Percentiles rank a stretch among this genome's conserved stretches.
phyloP scores from a whole-genome alignment of 2,888 invertebrate genomes.

The Drosophila parthenogenetica region DNA sequence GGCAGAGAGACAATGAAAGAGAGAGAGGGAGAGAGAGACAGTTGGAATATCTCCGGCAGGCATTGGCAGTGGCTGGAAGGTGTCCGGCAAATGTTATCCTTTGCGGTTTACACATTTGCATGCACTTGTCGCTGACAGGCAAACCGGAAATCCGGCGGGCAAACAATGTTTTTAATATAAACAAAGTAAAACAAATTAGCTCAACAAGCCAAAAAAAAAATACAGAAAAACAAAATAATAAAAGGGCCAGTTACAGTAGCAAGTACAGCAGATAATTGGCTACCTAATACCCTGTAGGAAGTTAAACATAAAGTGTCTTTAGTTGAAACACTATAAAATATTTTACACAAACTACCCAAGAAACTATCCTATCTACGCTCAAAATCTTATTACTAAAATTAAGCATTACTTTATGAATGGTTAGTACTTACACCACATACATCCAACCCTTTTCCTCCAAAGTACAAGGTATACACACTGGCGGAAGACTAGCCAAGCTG shows the following conservation, averaged over 20 bases:
- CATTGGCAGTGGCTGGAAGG: conserved; percentile 35
- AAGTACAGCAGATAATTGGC: not conserved
- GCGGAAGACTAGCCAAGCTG: conserved; percentile 28
- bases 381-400: no score
- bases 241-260: not conserved
- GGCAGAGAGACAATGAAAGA: not conserved
- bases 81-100: conserved; percentile 70
- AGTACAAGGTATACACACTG: conserved; percentile 8
- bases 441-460: not conserved
- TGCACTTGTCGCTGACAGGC: conserved; percentile 57
- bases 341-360: no score
- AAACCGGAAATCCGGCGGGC: conserved; percentile 50
- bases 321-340: no score
- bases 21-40: not conserved
- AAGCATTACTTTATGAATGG: no score
- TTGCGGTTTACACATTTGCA: conserved; percentile 75
- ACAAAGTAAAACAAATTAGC: conserved; percentile 80
- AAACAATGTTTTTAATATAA: conserved; percentile 78
- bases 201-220: conserved; percentile 38
- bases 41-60: conserved; percentile 35
- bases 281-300: conserved; percentile 3
- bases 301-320: no score
- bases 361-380: no score
- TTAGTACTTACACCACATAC: no score
- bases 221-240: conserved; percentile 18